Evolutionary conservation across 2,797 vertebrate genomes (phyloP), one percentile per base, ranked within the genome.

Genomic region (Amphiprion clarkii): DNA sequence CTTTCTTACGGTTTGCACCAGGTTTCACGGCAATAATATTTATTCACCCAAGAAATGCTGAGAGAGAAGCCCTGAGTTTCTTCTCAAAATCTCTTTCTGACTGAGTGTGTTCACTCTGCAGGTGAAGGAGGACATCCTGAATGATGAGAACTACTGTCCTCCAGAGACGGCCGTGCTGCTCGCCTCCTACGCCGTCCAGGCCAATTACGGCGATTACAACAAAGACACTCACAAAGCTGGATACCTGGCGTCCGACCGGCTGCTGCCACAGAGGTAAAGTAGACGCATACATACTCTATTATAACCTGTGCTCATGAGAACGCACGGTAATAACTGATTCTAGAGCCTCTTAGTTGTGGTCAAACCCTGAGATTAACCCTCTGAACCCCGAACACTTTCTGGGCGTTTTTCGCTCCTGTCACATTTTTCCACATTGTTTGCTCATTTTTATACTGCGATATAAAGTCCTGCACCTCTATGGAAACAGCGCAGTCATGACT

Each of bases 81-180:
- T 21, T 39, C 29, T 12, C 19, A 16, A 12, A 10, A 19, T 12
- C 49, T 23, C 0, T 6, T 14, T 23, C 51, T 42, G 44, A 49
- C 42, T 12, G 7, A 4, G 1, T 23, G 8, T 33, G 14, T 56
- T 4, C 13, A 31, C 13, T 12, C 9, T 51, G 46, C 66, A 94
- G 93, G 96, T 98, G 75, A 98, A 98, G 89, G 97, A 98, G 93
- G 96, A 96, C 0, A 97, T 98, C 55, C 91, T 98, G 93, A 98
- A 97, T 54, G 97, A 98, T 83, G 97, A 98, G 91, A 97, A 97
- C 86, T 98, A 98, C 91, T 98, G 97, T 78, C 97, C 97, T 44
- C 97, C 97, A 58, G 97, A 98, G 95, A 98, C 97, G 3, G 97
- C 97, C 0, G 97, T 98, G 82, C 94, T 98, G 58, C 87, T 98